Evolutionary conservation across 2,113 vertebrate genomes (phyloP), one percentile per base, ranked within the genome.

Genomic region (Thunnus thynnus): DNA sequence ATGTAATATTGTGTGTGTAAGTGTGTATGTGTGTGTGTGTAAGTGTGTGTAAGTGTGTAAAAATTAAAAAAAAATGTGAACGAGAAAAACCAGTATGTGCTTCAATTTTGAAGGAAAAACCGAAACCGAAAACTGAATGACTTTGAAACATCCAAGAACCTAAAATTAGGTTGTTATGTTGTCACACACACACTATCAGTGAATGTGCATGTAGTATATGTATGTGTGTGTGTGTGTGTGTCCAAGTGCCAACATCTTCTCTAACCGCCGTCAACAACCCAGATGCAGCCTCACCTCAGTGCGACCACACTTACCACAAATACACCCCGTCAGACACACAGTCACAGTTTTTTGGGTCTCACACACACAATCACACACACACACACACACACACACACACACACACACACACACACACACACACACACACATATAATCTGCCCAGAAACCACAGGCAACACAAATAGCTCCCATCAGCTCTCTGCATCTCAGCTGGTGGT

Each of bases 401-500:
- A 1, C 17, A 9, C 44, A 8, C n/a, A 3, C 27, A 30, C 27
- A 30, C 27, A 16, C 64, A 20, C 67, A 30, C 47, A 25, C 36
- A 60, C 68, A 30, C 71, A 68, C 32, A 55, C 56, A 57, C 50
- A 75, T 36, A 50, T 6, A 22, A 10, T 57, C 13, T 5, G 30
- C n/a, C 46, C 27, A 50, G 9, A 56, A 63, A 62, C 72, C 71
- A 25, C 71, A 52, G 47, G 57, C 47, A 48, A 55, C 57, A 56
- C 20, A 58, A 27, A 68, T 3, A 47, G 56, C 36, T 54, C 36
- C 27, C 6, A 11, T 61, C 55, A 27, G 57, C 60, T 48, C 64
- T 51, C 56, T 11, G 22, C 50, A 58, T 22, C 71, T 75, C 77
- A 14, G 81, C 72, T 44, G 64, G 50, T 56, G 74, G 54, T 78